A percentile compares a stretch with the other conserved stretches of the same genome.
phyloP scores from a whole-genome alignment of 2,888 invertebrate genomes.

The Athalia rosae region DNA sequence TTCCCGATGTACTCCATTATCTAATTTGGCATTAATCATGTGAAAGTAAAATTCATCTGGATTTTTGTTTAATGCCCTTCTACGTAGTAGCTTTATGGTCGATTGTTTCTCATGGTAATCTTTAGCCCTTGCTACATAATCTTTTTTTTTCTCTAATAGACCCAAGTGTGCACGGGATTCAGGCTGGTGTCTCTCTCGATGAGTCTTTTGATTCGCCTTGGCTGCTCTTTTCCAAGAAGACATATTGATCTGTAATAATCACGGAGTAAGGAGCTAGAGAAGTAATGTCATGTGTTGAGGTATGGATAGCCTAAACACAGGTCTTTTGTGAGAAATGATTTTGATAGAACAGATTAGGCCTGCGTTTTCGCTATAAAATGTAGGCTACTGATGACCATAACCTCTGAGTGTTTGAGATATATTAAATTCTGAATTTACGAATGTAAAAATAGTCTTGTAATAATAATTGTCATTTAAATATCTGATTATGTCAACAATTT shows the following conservation, averaged over 20 bases:
- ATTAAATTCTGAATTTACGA: no score
- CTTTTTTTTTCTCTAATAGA: conserved; percentile 91
- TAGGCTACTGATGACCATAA: no score
- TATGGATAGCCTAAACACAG: no score
- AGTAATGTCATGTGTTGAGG: no score
- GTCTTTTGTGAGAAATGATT: no score
- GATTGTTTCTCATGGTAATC: conserved; percentile 89
- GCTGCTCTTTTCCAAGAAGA: conserved; percentile 93
- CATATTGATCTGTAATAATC: conserved; percentile 75
- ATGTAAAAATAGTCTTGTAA: no score
- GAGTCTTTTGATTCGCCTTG: conserved; percentile 89
- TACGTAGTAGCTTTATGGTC: conserved; percentile 86
- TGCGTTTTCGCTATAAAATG: no score
- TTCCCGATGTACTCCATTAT: conserved; percentile 79
- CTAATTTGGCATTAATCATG: conserved; percentile 92
- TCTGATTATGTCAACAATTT: no score
- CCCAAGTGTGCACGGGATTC: conserved; percentile 86
- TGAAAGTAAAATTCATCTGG: conserved; percentile 99
- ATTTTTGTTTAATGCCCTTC: conserved; percentile 92
- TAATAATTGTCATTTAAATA: no score
- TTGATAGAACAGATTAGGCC: no score
- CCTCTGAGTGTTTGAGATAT: no score
- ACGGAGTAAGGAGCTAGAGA: no score
- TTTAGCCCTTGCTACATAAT: conserved; percentile 86
- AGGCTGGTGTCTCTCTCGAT: conserved; percentile 90